phyloP scores from a whole-genome alignment of 2,113 vertebrate species.

The Tetrax tetrax region DNA sequence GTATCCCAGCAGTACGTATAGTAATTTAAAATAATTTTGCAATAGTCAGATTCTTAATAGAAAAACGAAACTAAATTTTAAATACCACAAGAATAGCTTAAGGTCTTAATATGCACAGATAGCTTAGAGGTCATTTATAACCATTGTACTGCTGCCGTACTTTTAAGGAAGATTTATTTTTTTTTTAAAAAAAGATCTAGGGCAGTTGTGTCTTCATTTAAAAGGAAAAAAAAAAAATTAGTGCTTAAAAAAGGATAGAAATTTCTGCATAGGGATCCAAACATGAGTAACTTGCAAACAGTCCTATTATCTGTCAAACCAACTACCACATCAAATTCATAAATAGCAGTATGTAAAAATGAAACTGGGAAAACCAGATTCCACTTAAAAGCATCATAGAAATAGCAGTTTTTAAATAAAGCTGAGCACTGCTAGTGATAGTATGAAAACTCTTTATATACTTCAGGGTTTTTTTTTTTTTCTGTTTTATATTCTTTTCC shows the following conservation, averaged over 20 bases:
- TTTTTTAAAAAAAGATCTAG: not conserved
- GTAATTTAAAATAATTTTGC: not conserved
- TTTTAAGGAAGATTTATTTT: not conserved
- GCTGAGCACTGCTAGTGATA: not conserved
- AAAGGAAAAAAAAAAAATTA: not conserved
- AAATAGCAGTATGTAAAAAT: not conserved
- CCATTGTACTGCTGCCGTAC: not conserved
- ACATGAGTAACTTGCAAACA: constrained; percentile 16
- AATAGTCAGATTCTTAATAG: not conserved
- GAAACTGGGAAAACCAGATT: not conserved
- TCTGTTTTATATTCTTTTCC: not conserved
- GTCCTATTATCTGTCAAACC: constrained; percentile 9
- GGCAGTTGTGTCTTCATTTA: not conserved
- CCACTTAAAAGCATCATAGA: not conserved
- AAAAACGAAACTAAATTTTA: not conserved
- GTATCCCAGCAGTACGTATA: not conserved
- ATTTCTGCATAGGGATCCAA: not conserved
- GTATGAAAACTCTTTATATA: not conserved
- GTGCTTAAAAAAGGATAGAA: not conserved
- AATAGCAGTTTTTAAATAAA: not conserved
- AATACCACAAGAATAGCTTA: not conserved
- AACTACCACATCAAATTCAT: not conserved
- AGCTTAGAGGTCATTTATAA: not conserved
- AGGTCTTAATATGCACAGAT: not conserved
- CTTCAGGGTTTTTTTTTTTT: not conserved